Base-by-base conservation (phyloP, 2,797 vertebrate genomes). In the Pygocentrus nattereri region DNA sequence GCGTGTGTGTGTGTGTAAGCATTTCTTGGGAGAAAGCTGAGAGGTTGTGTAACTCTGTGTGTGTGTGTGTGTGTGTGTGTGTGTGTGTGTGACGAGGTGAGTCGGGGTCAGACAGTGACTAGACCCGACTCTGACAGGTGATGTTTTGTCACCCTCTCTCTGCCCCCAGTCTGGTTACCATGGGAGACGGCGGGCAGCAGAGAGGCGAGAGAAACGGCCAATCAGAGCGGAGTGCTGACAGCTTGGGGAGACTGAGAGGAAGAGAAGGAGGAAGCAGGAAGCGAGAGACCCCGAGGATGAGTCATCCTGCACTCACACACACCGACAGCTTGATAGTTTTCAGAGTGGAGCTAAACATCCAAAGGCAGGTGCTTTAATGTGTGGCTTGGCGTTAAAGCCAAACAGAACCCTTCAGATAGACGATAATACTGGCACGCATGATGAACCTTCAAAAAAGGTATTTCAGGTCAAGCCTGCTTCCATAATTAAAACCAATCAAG, bases 241-340 rank as follows among this genome's bases (percentile, higher is more conserved):
- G 77, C 58, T 70, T 16, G 52, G 27, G 67, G 58, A 41, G 15
- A 38, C 54, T 7, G 16, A 49, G 74, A 52, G 41, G 58, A 59
- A 44, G 30, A 70, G 38, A 44, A 50, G 31, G 38, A 74, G 44
- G 23, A 75, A 74, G 41, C 34, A 72, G 18, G 74, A 70, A 65
- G 68, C 23, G 41, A 61, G 72, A 71, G 47, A 79, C 50, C 44
- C 59, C 31, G 44, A 76, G 65, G 72, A 80, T 80, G 82, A 79
- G 72, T 83, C 82, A 79, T 70, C 50, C 56, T 34, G 21, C 61
- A 27, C 15, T 58, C 64, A 50, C 74, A 50, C 54, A 69, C 16
- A 27, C 41, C 30, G 25, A 52, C 23, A 62, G 12, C 13, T 2
- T 30, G 59, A 4, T 25, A 58, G 10, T 59, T 56, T 56, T n/a